These are phyloP conservation scores for Scomber scombrus DNA, from an alignment of 2,113 vertebrate species.

Conservation along the genomic window DNA sequence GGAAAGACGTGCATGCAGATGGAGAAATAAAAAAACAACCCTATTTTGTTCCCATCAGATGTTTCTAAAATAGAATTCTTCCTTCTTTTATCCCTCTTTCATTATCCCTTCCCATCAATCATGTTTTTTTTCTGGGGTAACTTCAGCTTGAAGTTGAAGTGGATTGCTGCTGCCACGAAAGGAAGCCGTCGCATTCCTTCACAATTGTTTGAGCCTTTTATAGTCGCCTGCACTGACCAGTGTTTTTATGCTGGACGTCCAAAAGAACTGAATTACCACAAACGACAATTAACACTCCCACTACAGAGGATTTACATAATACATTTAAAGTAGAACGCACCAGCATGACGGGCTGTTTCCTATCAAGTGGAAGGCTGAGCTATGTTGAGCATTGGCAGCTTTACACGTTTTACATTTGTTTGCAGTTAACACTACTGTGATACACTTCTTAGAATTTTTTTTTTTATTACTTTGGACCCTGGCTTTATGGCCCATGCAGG, in stretches of 20 bases:
- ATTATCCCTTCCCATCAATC: slow-evolving; percentile 56
- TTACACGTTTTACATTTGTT: too few relatives aligned
- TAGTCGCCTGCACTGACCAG: slow-evolving; percentile 15
- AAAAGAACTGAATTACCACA: slow-evolving; percentile 9
- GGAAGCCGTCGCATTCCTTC: slow-evolving; percentile 57
- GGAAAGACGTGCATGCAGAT: neutral
- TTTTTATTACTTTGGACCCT: too few relatives aligned
- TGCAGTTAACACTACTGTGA: too few relatives aligned
- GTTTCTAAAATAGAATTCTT: slow-evolving; percentile 42
- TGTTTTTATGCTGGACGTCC: slow-evolving; percentile 27
- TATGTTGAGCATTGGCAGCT: too few relatives aligned
- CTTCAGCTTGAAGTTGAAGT: slow-evolving; percentile 22
- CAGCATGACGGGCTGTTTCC: neutral
- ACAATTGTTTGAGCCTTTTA: slow-evolving; percentile 52
- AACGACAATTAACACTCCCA: slow-evolving; percentile 9
- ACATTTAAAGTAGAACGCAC: neutral
- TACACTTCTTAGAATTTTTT: too few relatives aligned
- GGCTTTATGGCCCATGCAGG: too few relatives aligned
- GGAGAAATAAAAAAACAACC: slow-evolving; percentile 1
- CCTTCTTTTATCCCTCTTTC: slow-evolving; percentile 35
- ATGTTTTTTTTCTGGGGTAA: slow-evolving; percentile 18
- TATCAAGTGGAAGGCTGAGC: too few relatives aligned
- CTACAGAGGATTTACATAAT: slow-evolving; percentile 16
- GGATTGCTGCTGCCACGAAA: slow-evolving; percentile 7
- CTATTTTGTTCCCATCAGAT: slow-evolving; percentile 16